A percentile compares a stretch with the other conserved stretches of the same genome.
phyloP scores from a whole-genome alignment of 2,888 invertebrate genomes.

The Dendrolimus pini region DNA sequence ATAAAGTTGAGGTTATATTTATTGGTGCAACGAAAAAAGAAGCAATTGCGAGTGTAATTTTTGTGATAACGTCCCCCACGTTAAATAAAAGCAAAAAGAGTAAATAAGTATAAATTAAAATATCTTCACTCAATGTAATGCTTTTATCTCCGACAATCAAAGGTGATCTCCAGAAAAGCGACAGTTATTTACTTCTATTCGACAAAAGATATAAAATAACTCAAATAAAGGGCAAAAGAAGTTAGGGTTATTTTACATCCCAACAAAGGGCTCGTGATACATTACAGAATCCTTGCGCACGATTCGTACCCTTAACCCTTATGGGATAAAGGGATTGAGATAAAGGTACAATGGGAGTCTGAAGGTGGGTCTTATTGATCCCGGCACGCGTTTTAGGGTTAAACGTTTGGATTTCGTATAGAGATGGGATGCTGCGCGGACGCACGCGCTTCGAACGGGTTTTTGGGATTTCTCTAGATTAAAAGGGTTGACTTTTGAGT shows the following conservation, averaged over 20 bases:
- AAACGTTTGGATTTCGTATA: conserved; percentile 20
- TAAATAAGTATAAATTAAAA: no score
- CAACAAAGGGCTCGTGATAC: conserved; percentile 63
- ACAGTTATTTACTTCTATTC: not conserved
- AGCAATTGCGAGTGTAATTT: no score
- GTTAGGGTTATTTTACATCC: conserved; percentile 49
- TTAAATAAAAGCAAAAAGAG: no score
- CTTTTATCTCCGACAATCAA: no score
- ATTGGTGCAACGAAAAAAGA: no score
- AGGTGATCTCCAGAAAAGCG: no score
- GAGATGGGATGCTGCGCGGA: conserved; percentile 57
- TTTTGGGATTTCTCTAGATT: conserved; percentile 17
- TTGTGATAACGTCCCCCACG: no score
- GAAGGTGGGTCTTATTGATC: conserved; percentile 58
- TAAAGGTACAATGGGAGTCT: conserved; percentile 49
- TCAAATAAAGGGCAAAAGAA: conserved; percentile 18
- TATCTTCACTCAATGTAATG: no score
- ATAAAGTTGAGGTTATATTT: no score
- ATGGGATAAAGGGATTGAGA: conserved; percentile 62
- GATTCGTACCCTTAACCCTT: conserved; percentile 62
- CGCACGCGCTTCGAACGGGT: conserved; percentile 38
- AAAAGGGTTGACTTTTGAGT: conserved; percentile 18
- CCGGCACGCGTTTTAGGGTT: conserved; percentile 67
- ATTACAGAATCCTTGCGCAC: conserved; percentile 67
- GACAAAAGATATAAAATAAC: conserved; percentile 22